Evolutionary conservation across 2,113 vertebrate genomes (phyloP).

Genomic region (Xyliphius kryptos): DNA sequence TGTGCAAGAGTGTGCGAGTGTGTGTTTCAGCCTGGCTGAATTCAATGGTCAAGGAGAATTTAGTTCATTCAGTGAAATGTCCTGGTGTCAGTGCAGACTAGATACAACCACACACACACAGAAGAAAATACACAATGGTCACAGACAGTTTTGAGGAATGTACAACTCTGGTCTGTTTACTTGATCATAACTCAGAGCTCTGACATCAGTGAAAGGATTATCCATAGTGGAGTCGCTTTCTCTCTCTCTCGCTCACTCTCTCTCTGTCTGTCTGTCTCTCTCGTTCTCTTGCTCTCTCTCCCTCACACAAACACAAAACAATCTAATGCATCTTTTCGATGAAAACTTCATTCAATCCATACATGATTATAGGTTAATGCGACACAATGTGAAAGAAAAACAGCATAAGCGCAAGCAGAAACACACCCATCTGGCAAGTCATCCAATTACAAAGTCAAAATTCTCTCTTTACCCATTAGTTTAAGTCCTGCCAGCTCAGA

Average conservation of each 20-base stretch:
- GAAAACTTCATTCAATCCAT: too few species aligned
- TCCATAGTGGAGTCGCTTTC: not conserved
- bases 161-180: not conserved
- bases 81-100: not conserved
- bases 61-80: too few species aligned
- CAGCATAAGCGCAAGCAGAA: not conserved
- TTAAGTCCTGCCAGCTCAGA: too few species aligned
- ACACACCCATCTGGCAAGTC: slow-evolving; percentile 12
- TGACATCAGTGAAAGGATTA: not conserved
- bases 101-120: slow-evolving; percentile 15
- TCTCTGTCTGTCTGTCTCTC: too few species aligned
- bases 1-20: too few species aligned
- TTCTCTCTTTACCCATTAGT: slow-evolving; percentile 3
- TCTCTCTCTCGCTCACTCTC: too few species aligned
- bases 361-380: too few species aligned
- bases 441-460: not conserved
- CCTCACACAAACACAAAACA: too few species aligned
- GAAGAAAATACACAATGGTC: slow-evolving; percentile 12
- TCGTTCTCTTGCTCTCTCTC: too few species aligned
- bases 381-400: not conserved
- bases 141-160: not conserved
- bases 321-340: too few species aligned
- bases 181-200: not conserved
- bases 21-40: too few species aligned
- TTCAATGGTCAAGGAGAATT: too few species aligned